Conservation (phyloP, 53 echinoderm and acorn worm genomes). For the Glandiceps talaboti region DNA sequence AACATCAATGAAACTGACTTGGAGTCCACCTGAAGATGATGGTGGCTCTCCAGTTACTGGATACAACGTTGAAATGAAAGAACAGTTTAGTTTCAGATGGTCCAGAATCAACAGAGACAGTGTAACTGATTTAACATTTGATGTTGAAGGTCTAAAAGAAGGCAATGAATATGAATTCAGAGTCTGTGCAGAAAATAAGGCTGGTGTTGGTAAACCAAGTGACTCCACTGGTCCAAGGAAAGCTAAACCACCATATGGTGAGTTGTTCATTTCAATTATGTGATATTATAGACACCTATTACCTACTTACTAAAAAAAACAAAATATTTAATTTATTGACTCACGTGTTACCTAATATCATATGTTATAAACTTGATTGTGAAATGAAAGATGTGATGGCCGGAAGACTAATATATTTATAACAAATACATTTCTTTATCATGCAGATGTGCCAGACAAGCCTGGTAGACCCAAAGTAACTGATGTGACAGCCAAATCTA, state of each 20-base stretch:
- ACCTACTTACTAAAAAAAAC: no score
- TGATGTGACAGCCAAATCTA: background rate
- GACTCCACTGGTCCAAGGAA: constrained; percentile 59
- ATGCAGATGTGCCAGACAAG: constrained; percentile 4
- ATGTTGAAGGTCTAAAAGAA: constrained; percentile 58
- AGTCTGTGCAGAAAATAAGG: constrained; percentile 80
- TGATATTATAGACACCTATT: no score
- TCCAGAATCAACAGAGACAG: constrained; percentile 45
- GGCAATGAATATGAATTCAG: constrained; percentile 76
- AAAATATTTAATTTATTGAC: no score
- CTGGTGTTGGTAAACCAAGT: constrained; percentile 67
- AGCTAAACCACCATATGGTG: constrained; percentile 96
- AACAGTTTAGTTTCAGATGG: constrained; percentile 64
- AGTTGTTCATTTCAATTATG: no score
- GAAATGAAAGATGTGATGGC: no score
- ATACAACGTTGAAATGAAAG: constrained; percentile 66
- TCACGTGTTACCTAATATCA: no score
- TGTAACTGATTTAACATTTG: constrained; percentile 39
- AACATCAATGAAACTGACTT: constrained; percentile 47
- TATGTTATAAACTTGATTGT: no score
- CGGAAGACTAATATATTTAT: no score
- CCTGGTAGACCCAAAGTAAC: background rate
- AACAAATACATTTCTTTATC: no score
- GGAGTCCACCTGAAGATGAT: constrained; percentile 50
- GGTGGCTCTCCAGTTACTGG: constrained; percentile 63